These are phyloP conservation scores for Ctenopoma kingsleyae DNA, from an alignment of 2,797 vertebrate genomes.

Conservation along the genomic window DNA sequence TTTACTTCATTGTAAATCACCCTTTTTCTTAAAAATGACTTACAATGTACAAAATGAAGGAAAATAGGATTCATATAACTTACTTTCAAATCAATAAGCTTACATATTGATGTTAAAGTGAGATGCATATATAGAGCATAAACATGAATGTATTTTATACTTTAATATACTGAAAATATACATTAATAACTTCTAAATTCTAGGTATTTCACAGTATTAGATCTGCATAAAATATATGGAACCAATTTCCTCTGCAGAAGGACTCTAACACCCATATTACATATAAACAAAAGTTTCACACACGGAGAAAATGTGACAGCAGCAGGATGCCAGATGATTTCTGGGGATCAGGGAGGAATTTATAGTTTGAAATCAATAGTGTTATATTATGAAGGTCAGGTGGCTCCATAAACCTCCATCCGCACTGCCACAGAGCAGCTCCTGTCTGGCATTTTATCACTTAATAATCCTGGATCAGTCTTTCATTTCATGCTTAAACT, in stretches of 20 bases:
- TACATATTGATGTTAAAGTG: background rate
- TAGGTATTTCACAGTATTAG: background rate
- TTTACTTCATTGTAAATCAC: background rate
- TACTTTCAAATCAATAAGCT: background rate
- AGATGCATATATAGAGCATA: background rate
- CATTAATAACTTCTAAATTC: background rate
- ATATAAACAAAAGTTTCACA: background rate
- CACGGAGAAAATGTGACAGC: background rate
- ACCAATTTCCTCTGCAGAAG: background rate
- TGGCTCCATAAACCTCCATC: conserved; percentile 13
- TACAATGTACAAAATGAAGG: background rate
- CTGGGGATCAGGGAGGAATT: conserved; percentile 9
- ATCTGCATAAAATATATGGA: background rate
- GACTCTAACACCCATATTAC: background rate
- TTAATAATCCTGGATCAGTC: conserved; percentile 24
- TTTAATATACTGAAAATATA: background rate
- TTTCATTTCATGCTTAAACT: conserved; percentile 41
- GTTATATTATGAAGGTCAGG: conserved; percentile 10
- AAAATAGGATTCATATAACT: background rate
- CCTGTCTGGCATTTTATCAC: conserved; percentile 22
- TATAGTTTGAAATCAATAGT: conserved; percentile 20
- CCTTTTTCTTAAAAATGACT: background rate
- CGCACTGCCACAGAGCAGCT: conserved; percentile 20
- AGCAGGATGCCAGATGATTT: conserved; percentile 2
- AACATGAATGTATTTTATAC: background rate